A percentile compares a stretch with the other conserved stretches of the same genome.
These are phyloP conservation scores for Entomyzon cyanotis DNA, from an alignment of 2,113 vertebrate species.

Conservation along the genomic window DNA sequence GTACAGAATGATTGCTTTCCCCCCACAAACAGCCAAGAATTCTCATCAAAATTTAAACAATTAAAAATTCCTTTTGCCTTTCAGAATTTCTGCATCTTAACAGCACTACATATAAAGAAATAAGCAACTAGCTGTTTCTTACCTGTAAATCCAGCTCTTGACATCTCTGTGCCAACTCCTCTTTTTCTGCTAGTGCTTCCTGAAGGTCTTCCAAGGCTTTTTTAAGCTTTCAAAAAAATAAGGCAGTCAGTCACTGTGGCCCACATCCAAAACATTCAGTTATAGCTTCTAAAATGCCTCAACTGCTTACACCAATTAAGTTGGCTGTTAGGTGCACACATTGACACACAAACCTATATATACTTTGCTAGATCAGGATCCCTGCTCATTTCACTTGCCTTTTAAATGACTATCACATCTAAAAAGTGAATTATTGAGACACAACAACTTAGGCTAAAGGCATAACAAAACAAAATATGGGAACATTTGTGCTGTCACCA, in stretches of 20 bases:
- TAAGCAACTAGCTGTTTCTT: not conserved
- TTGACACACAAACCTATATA: not conserved
- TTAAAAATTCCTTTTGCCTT: not conserved
- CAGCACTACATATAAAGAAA: not conserved
- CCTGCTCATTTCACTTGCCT: not conserved
- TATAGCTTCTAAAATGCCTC: not conserved
- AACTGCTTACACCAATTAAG: not conserved
- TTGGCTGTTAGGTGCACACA: not conserved
- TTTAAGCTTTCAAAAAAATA: conserved; percentile 81
- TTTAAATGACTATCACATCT: not conserved
- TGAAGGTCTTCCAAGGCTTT: conserved; percentile 85
- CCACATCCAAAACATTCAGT: not conserved
- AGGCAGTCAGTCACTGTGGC: not conserved
- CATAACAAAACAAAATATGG: not conserved
- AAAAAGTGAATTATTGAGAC: not conserved
- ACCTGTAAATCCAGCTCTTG: conserved; percentile 95
- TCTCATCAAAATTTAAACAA: not conserved
- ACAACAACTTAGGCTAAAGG: not conserved
- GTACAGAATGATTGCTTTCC: not conserved
- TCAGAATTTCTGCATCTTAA: not conserved
- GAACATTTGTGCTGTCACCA: not conserved
- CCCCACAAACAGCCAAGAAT: not conserved
- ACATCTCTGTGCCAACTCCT: conserved; percentile 89
- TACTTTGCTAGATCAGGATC: not conserved
- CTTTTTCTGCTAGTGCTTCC: conserved; percentile 85